These are phyloP conservation scores for Lepidocolaptes lacrymiger DNA, from an alignment of 2,797 vertebrate genomes.

Conservation along the genomic window DNA sequence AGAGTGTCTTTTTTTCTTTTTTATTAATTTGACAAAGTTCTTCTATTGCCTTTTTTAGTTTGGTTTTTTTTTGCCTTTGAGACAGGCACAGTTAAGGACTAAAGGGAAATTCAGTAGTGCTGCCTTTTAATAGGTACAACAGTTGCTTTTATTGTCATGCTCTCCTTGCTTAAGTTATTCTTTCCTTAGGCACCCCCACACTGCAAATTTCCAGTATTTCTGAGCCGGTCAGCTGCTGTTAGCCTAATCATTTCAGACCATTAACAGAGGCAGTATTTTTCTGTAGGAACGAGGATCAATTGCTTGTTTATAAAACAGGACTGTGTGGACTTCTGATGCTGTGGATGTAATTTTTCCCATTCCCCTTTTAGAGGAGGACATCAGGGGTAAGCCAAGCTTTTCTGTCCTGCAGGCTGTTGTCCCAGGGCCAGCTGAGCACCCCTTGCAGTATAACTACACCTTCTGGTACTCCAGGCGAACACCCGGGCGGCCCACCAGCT, in stretches of 20 bases:
- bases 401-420: conserved; percentile 77
- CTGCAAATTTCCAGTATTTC: background rate
- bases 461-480: conserved; percentile 86
- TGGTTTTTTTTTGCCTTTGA: background rate
- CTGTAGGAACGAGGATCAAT: background rate
- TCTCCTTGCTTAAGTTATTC: background rate
- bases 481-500: conserved; percentile 83
- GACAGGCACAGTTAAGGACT: background rate
- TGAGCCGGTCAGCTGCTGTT: background rate
- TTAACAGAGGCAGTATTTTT: background rate
- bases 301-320: background rate
- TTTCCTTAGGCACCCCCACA: background rate
- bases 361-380: background rate
- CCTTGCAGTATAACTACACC: conserved; percentile 86
- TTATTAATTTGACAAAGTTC: background rate
- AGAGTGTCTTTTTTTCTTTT: background rate
- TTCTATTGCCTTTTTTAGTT: background rate
- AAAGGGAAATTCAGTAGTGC: background rate
- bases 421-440: conserved; percentile 83
- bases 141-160: background rate
- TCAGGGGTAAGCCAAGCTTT: background rate
- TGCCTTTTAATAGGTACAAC: background rate
- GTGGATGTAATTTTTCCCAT: background rate
- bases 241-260: background rate
- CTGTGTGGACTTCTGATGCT: background rate